A percentile compares a stretch with the other conserved stretches of the same genome.
Conservation (phyloP, 2,888 invertebrate genomes). For the Catocala nupta region DNA sequence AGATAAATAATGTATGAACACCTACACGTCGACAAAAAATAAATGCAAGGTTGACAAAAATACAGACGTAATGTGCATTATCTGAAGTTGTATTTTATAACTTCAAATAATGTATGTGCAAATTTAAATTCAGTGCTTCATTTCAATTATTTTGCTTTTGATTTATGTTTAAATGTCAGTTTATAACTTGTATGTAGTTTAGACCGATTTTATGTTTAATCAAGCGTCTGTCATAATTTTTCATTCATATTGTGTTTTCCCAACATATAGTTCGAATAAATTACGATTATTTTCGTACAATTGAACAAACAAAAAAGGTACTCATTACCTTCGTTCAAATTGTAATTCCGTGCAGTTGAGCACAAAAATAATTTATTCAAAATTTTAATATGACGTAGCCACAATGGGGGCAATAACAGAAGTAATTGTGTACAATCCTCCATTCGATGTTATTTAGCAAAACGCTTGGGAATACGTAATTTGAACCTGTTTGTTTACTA, state of each 20-base stretch:
- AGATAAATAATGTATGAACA: no score
- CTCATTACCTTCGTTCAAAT: slow-evolving; percentile 50
- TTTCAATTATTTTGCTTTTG: no score
- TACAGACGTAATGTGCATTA: no score
- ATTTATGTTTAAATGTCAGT: no score
- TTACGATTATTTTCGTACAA: slow-evolving; percentile 36
- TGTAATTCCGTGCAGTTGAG: slow-evolving; percentile 59
- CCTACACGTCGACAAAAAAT: no score
- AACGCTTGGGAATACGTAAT: slow-evolving; percentile 50
- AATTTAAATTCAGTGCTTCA: no score
- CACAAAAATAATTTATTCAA: slow-evolving; percentile 71
- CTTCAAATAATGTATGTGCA: no score
- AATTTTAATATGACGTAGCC: slow-evolving; percentile 68
- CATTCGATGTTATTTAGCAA: slow-evolving; percentile 53
- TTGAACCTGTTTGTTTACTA: slow-evolving; percentile 13
- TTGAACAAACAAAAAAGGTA: slow-evolving; percentile 44
- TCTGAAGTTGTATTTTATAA: no score
- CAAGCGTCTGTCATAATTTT: no score
- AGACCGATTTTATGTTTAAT: no score
- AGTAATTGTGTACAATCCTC: slow-evolving; percentile 49
- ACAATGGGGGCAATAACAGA: slow-evolving; percentile 57
- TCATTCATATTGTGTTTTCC: not conserved
- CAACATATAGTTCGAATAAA: slow-evolving; percentile 23
- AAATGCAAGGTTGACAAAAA: no score
- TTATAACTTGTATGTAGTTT: no score